A percentile compares a stretch with the other conserved stretches of the same genome.
These are phyloP conservation scores for Butastur rufipennis DNA, from an alignment of 2,113 vertebrate genomes.

Conservation along the genomic window DNA sequence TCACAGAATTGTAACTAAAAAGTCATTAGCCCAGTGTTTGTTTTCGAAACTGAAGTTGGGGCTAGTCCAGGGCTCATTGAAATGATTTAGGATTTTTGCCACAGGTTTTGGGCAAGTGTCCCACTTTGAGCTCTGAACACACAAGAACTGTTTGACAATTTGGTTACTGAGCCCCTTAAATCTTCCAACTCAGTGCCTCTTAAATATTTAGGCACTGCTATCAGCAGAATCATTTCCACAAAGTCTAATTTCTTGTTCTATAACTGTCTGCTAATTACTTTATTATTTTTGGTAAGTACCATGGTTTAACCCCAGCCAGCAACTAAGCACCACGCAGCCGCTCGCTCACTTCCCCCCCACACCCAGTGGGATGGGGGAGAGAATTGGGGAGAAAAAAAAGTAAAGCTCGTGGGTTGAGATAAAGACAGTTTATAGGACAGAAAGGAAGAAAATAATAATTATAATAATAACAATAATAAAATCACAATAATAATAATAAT, in stretches of 20 bases:
- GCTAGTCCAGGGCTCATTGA: neutral
- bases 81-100: neutral
- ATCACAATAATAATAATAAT: too few species aligned
- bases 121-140: neutral
- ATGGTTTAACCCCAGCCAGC: too few species aligned
- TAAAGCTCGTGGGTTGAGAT: too few species aligned
- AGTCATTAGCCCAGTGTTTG: neutral
- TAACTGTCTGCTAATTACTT: neutral
- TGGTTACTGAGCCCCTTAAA: neutral
- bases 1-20: neutral
- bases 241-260: neutral
- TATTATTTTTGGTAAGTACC: neutral
- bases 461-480: too few species aligned
- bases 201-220: neutral
- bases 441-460: too few species aligned
- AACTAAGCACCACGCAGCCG: too few species aligned
- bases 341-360: too few species aligned
- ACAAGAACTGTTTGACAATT: neutral
- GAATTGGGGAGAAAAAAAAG: too few species aligned
- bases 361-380: too few species aligned
- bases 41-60: neutral
- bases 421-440: too few species aligned
- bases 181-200: neutral
- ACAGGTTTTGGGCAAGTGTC: neutral
- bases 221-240: neutral